Conservation (phyloP, 2,888 invertebrate genomes). For the Eupithecia exiguata region DNA sequence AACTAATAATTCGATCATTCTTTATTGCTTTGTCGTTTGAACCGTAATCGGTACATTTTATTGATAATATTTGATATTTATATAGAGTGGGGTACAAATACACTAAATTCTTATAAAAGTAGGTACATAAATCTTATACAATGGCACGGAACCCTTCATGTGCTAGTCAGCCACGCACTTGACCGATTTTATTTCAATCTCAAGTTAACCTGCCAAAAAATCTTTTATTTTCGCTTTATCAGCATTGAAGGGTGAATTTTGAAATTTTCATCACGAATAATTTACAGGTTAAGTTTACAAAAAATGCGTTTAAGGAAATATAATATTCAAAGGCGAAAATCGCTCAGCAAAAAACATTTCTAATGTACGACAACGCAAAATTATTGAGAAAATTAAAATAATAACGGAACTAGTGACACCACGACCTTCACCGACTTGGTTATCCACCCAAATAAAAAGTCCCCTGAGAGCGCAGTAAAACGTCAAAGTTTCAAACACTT, state of each 20-base stretch:
- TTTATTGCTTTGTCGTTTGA: no score
- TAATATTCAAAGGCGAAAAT: no score
- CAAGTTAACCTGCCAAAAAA: not conserved
- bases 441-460: slow-evolving; percentile 7
- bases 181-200: not conserved
- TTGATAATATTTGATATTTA: not conserved
- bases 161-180: not conserved
- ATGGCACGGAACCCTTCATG: not conserved
- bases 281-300: no score
- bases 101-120: no score
- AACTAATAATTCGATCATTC: not conserved
- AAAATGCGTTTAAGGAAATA: no score
- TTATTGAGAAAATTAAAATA: not conserved
- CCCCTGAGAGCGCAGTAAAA: slow-evolving; percentile 5
- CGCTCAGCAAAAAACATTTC: no score
- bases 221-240: not conserved
- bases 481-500: slow-evolving; percentile 12
- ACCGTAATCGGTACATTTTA: no score
- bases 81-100: no score
- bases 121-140: not conserved
- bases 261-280: no score
- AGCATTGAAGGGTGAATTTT: not conserved
- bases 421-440: not conserved
- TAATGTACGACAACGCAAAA: no score
- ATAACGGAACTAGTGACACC: not conserved